A percentile compares a stretch with the other conserved stretches of the same genome.
These are phyloP conservation scores for Atlantisia rogersi DNA, from an alignment of 2,113 vertebrate species.

Conservation along the genomic window DNA sequence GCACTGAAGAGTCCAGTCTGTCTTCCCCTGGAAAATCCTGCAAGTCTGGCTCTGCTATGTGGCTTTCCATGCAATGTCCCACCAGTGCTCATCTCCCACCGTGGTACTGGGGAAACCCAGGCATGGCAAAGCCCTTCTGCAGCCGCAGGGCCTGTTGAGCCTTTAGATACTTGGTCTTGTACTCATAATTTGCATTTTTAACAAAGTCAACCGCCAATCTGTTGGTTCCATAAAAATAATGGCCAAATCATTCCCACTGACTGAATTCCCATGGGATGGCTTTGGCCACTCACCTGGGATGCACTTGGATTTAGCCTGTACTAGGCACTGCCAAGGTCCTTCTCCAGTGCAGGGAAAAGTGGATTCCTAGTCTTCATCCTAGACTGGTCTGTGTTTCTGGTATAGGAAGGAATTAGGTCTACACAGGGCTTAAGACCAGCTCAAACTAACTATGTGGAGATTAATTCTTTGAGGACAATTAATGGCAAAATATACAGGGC, in stretches of 20 bases:
- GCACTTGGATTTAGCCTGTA: neutral
- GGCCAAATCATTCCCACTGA: neutral
- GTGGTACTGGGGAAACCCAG: neutral
- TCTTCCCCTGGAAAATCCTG: neutral
- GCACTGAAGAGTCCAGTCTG: neutral
- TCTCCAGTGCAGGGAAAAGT: neutral
- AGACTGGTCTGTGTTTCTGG: neutral
- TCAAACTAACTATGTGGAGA: neutral
- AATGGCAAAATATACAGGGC: neutral
- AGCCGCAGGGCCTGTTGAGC: neutral
- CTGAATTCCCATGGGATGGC: neutral
- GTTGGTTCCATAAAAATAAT: neutral
- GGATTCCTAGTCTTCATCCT: neutral
- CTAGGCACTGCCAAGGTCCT: neutral
- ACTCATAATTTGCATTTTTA: neutral
- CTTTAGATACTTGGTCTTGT: neutral
- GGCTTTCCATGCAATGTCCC: neutral
- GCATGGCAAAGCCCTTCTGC: neutral
- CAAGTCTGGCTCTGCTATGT: accelerated
- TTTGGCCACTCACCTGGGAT: neutral
- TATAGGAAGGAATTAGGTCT: neutral
- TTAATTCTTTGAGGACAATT: neutral
- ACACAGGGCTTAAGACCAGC: neutral
- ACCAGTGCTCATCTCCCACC: neutral
- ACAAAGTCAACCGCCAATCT: neutral